Evolutionary conservation across 2,113 vertebrate species (phyloP).

Genomic region (Rhagologus leucostigma): DNA sequence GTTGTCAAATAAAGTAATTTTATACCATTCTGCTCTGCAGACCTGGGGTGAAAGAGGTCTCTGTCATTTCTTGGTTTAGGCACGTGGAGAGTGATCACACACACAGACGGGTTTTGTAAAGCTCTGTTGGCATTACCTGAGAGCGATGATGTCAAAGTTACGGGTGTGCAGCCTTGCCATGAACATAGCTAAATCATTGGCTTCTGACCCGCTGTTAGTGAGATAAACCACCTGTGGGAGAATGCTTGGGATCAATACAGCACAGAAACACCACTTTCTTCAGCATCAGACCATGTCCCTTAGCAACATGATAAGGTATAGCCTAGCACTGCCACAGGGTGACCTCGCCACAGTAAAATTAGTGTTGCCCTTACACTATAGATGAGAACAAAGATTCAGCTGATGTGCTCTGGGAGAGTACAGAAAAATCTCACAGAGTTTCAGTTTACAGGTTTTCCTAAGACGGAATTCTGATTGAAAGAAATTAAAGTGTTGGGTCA

Average conservation of each 20-base stretch:
- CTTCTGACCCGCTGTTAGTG: slow-evolving; percentile 92
- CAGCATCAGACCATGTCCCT: neutral
- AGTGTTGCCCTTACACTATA: neutral
- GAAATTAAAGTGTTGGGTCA: neutral
- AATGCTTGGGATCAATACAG: neutral
- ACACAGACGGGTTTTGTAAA: neutral
- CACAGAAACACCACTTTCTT: neutral
- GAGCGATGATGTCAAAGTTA: slow-evolving; percentile 83
- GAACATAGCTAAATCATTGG: slow-evolving; percentile 90
- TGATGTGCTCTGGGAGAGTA: neutral
- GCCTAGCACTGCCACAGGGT: neutral
- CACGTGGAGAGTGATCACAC: neutral
- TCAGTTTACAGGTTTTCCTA: neutral
- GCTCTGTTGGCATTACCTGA: slow-evolving; percentile 77
- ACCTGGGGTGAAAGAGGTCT: neutral
- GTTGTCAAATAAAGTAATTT: neutral
- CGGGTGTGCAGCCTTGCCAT: slow-evolving; percentile 87
- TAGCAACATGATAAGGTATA: neutral
- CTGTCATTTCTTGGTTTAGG: neutral
- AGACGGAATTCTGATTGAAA: neutral
- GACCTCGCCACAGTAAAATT: neutral
- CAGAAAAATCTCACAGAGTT: neutral
- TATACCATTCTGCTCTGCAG: neutral
- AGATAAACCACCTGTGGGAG: slow-evolving; percentile 83
- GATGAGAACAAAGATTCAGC: neutral